These are phyloP conservation scores for Sebastes miniatus DNA, from an alignment of 2,797 vertebrate genomes.

Conservation along the genomic window DNA sequence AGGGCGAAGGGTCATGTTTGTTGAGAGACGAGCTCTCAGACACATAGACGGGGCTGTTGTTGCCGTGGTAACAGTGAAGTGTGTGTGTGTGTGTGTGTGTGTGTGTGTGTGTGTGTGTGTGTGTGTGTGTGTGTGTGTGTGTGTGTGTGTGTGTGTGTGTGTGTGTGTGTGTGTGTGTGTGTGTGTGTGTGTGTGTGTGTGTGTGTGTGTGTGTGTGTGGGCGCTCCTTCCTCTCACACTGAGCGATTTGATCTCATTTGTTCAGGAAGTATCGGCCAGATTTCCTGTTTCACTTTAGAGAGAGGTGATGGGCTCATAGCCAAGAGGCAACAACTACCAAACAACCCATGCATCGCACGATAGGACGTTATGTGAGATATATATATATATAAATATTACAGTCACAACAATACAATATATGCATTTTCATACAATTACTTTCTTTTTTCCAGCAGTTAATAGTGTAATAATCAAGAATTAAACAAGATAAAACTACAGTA, in stretches of 20 bases:
- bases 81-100: background rate
- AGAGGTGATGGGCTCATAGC: background rate
- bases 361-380: background rate
- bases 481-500: no score
- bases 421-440: no score
- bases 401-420: no score
- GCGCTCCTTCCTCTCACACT: background rate
- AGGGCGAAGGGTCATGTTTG: conserved; percentile 8
- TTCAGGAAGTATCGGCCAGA: conserved; percentile 34
- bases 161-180: background rate
- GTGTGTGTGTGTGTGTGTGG: background rate
- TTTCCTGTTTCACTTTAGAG: conserved; percentile 37
- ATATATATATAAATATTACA: no score
- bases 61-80: conserved; percentile 11
- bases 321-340: background rate
- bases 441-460: no score
- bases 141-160: background rate
- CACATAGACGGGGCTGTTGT: conserved; percentile 2
- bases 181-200: background rate
- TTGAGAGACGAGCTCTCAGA: conserved; percentile 12
- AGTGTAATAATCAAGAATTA: no score
- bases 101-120: background rate
- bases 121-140: background rate
- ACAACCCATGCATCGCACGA: background rate
- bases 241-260: conserved; percentile 2